Conservation (phyloP, 2,113 vertebrate genomes). For the Gavia stellata region DNA sequence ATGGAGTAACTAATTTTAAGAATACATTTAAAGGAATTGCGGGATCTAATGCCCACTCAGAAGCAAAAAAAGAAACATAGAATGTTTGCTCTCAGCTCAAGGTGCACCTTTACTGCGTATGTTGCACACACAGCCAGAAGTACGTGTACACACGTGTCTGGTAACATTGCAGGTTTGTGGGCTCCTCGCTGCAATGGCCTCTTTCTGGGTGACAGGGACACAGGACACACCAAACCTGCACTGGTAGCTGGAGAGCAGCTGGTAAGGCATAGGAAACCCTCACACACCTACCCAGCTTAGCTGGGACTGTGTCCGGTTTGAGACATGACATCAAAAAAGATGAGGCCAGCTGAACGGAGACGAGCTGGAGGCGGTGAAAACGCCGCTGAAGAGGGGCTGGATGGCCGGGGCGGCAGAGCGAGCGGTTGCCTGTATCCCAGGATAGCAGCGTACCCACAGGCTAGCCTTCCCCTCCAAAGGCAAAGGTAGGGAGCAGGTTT, state of each 20-base stretch:
- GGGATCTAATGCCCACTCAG: neutral
- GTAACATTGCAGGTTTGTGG: rapidly evolving
- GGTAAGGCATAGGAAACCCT: neutral
- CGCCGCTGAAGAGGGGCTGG: rapidly evolving
- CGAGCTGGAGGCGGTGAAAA: neutral
- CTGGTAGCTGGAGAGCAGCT: neutral
- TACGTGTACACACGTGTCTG: rapidly evolving
- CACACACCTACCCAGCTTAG: rapidly evolving
- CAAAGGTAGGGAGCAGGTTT: neutral
- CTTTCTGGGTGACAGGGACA: neutral
- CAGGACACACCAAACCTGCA: neutral
- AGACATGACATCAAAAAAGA: neutral
- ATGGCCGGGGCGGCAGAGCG: rapidly evolving
- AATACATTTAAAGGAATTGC: neutral
- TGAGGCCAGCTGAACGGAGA: rapidly evolving
- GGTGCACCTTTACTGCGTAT: neutral
- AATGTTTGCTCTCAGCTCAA: neutral
- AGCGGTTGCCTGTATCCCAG: neutral
- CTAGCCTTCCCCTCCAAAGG: neutral
- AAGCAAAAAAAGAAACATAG: neutral
- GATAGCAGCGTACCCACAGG: rapidly evolving
- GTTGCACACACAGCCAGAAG: neutral
- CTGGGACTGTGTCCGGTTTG: neutral
- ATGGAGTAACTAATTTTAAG: neutral
- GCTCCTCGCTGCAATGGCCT: neutral